Base-by-base conservation (phyloP, 2,113 vertebrate genomes). In the Rhinoptilus africanus region DNA sequence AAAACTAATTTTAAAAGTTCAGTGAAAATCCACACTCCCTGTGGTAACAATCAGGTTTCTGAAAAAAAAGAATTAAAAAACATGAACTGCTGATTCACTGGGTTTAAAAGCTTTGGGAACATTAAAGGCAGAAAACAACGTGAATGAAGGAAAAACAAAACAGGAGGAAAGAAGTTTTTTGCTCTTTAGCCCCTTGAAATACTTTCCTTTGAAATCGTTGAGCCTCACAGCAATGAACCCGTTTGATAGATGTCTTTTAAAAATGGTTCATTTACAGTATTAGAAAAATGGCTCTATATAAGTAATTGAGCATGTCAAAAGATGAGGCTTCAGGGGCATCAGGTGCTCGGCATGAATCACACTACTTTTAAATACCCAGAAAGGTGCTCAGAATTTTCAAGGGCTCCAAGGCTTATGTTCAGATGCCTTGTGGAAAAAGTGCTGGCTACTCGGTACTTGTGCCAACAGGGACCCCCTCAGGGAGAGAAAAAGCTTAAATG, bases 361-460 rank as follows among this genome's bases (percentile, higher is more conserved):
- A 66, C 15, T 37, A 69, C 32, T 80, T 71, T 53, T 53, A 83
- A 92, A 90, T 20, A 77, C 4, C 14, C 28, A 67, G 32, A 39
- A 77, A 8, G 28, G 19, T 14, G 20, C 32, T 26, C 5, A 2
- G 8, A 37, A 54, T 71, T 80, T 86, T 80, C 30, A 72, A 89
- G 47, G 67, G 34, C 41, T 67, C 21, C 45, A 60, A 32, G 3
- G 4, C 5, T 69, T 67, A 32, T 30, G 23, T 54, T 71, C 71
- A 83, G 14, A 34, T 32, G 43, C 34, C 43, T 18, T 5, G 0
- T 0, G 0, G 45, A 79, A 37, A 63, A 72, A 4, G 2, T 21
- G 20, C 14, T 0, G 0, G 27, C 23, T 96, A 22, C 73, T 67
- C 54, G 30, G 50, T 59, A 43, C 27, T 48, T 56, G 28, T 66